Base-by-base conservation (phyloP, 2,113 vertebrate genomes). In the Psittacula cyanocephala region DNA sequence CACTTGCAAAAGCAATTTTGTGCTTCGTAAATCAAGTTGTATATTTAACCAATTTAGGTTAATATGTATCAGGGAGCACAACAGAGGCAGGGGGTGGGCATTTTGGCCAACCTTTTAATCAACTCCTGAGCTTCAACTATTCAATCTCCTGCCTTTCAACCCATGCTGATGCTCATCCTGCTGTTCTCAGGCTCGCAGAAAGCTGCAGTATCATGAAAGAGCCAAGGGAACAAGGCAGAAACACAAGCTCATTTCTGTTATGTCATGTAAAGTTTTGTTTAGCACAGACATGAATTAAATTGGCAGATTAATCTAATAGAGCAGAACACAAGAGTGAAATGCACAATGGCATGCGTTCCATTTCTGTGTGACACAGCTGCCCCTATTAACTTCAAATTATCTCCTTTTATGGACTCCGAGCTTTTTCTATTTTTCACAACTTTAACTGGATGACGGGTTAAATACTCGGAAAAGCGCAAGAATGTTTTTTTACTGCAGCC, bases 31-130 rank as follows among this genome's bases (percentile, higher is more conserved):
- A 96, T 96, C 92, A 91, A 93, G 95, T 76, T 92, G 86, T 82
- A 92, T 91, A 91, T 97, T 96, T 93, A 97, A 94, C 93, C 81
- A 88, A 17, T 88, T 88, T 39, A 88, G 80, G 93, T 96, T 97
- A 96, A 97, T 96, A 69, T 89, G 77, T 97, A 64, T 72, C 57
- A 53, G 35, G 53, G 64, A 93, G n/a, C 64, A 64, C 49, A 78
- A 60, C 43, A 91, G 41, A 96, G 18, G 60, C 46, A 75, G 69
- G 49, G 43, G 20, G 49, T 50, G 25, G 24, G 70, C 19, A 10
- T 79, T 78, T 7, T 74, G 43, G 37, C 31, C 86, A 92, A 67
- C 3, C 31, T 81, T 81, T 47, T 57, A 64, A 86, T 63, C 77
- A 83, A 10, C 67, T 74, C 50, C 16, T 43, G 39, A 71, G 57